Base-by-base conservation (phyloP, 1,140 invertebrate genomes). In the Drosophila parabipectinata region DNA sequence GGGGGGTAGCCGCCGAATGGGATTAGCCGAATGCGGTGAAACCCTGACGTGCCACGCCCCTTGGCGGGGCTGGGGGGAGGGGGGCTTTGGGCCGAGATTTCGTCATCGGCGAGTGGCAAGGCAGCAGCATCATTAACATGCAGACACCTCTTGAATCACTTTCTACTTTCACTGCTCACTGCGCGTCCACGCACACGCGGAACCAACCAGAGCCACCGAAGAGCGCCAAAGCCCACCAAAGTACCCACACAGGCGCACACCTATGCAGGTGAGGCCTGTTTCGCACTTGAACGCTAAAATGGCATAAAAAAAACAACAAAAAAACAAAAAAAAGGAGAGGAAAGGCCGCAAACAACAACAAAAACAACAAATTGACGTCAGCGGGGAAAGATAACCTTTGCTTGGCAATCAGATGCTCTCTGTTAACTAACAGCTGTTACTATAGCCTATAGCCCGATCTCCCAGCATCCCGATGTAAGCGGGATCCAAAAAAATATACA, bases 111-210 rank as follows among this genome's bases (percentile, higher is more conserved):
- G 39, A n/a, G 9, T n/a, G 37, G 37, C 52, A 18, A 18, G 12
- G 34, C 18, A 18, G 41, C 63, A 69, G 37, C 64, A 56, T 56
- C 44, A 69, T 69, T 54, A 67, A 68, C 66, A 67, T 50, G 66
- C 66, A 10, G 32, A 48, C 64, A 66, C 64, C 63, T 57, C 64
- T 57, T 77, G 68, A 66, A 60, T 67, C 80, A 72, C 79, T 83
- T 83, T 83, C 79, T 84, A 83, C 79, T 83, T 83, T 83, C 79
- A 83, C 79, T 84, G 75, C 79, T 24, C 30, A 45, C 15, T 68
- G 14, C 15, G 41, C 6, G 9, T 32, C 30, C 45, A 51, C 30
- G 18, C 32, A 50, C 45, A 15, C 24, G 39, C 26, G 34, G 34
- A 37, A 34, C 18, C 18, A 18, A 18, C 18, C 18, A 10, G 9